Percentiles rank a stretch among this genome's conserved stretches.
Evolutionary conservation across 1,140 invertebrate species (phyloP).

Genomic region (Oscheius sp.): DNA sequence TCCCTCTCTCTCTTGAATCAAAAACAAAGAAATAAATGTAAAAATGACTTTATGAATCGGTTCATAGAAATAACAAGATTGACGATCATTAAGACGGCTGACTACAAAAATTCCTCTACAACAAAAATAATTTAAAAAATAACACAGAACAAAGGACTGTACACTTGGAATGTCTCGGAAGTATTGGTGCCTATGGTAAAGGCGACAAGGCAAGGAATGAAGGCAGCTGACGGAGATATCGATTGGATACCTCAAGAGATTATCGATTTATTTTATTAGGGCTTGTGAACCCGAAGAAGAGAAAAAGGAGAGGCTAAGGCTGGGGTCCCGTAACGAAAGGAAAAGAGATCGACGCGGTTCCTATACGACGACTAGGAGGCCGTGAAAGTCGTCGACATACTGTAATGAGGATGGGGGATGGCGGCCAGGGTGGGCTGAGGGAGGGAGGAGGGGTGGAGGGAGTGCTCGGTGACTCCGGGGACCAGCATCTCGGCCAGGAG

Average conservation of each 20-base stretch:
- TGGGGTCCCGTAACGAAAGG: neutral
- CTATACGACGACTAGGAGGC: too few species aligned
- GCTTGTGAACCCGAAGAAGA: neutral
- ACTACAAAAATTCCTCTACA: neutral
- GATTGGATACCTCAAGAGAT: neutral
- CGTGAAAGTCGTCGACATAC: too few species aligned
- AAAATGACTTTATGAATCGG: constrained; percentile 6
- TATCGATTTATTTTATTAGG: neutral
- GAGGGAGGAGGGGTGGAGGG: too few species aligned
- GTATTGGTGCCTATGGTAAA: neutral
- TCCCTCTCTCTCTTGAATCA: too few species aligned
- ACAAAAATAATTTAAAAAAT: neutral
- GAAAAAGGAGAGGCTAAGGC: neutral
- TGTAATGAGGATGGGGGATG: too few species aligned
- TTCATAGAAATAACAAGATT: constrained; percentile 1
- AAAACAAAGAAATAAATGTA: neutral
- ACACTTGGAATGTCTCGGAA: neutral
- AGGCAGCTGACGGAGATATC: neutral
- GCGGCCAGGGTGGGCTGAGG: too few species aligned
- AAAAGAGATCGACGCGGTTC: neutral
- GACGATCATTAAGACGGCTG: neutral
- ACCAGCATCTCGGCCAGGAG: neutral
- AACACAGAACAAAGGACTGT: neutral
- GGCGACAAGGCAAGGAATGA: neutral
- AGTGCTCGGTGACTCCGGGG: too few species aligned